These are phyloP conservation scores for Speoplatyrhinus poulsoni DNA, from an alignment of 2,113 vertebrate genomes.

Conservation along the genomic window DNA sequence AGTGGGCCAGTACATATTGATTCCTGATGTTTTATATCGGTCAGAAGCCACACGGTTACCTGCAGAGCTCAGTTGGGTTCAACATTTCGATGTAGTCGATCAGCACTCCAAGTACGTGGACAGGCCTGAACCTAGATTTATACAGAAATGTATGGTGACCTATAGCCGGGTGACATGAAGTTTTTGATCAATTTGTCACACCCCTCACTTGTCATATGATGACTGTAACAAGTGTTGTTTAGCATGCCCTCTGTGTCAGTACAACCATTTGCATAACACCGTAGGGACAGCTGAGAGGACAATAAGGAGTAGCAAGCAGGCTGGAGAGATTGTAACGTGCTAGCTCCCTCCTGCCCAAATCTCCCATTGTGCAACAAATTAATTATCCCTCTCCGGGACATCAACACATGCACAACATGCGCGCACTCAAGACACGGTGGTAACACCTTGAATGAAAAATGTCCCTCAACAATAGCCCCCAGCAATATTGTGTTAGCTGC, in stretches of 20 bases:
- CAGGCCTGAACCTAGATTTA: slow-evolving; percentile 4
- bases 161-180: not conserved
- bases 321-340: slow-evolving; percentile 69
- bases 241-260: slow-evolving; percentile 35
- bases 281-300: slow-evolving; percentile 52
- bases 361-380: slow-evolving; percentile 71
- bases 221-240: slow-evolving; percentile 42
- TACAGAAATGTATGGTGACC: not conserved
- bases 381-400: slow-evolving; percentile 70
- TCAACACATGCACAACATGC: slow-evolving; percentile 15
- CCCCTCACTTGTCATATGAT: slow-evolving; percentile 18
- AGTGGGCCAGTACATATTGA: not conserved
- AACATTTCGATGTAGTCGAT: slow-evolving; percentile 34
- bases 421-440: slow-evolving; percentile 36
- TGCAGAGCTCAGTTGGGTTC: slow-evolving; percentile 12
- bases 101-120: slow-evolving; percentile 7
- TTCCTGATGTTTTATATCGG: slow-evolving; percentile 13
- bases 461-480: slow-evolving; percentile 69
- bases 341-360: slow-evolving; percentile 38
- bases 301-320: slow-evolving; percentile 58
- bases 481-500: slow-evolving; percentile 75
- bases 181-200: slow-evolving; percentile 6
- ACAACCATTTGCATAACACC: slow-evolving; percentile 51
- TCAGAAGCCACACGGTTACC: slow-evolving; percentile 1
- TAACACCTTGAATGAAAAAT: slow-evolving; percentile 75